These are phyloP conservation scores for Plagodis dolabraria DNA, from an alignment of 2,888 invertebrate genomes.

Conservation along the genomic window DNA sequence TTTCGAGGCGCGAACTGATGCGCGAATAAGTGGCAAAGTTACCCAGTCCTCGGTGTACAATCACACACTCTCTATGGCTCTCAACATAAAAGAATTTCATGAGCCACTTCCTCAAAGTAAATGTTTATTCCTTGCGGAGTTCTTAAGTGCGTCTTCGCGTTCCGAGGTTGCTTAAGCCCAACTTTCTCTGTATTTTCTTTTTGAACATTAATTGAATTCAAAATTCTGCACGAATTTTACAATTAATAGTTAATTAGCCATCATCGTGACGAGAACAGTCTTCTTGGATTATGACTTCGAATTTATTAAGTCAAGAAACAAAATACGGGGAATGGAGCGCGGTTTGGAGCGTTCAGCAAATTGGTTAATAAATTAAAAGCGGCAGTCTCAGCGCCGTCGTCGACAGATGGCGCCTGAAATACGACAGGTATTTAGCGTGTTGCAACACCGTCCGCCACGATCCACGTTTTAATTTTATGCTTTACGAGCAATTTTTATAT, in stretches of 20 bases:
- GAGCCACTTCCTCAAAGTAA: constrained; percentile 40
- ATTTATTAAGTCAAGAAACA: constrained; percentile 82
- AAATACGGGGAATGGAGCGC: constrained; percentile 69
- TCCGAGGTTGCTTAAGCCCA: constrained; percentile 23
- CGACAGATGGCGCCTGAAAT: constrained; percentile 82
- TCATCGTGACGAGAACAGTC: constrained; percentile 60
- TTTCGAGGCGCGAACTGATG: constrained; percentile 48
- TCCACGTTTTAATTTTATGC: constrained; percentile 81
- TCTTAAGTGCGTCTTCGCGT: constrained; percentile 36
- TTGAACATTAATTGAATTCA: constrained; percentile 36
- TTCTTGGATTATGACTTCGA: constrained; percentile 72
- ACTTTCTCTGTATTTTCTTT: constrained; percentile 24
- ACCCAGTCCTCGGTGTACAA: constrained; percentile 49
- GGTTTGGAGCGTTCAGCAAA: constrained; percentile 78
- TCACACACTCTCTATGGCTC: constrained; percentile 42
- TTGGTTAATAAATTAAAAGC: constrained; percentile 84
- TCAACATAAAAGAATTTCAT: constrained; percentile 42
- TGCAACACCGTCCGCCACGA: constrained; percentile 78
- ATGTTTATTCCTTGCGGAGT: constrained; percentile 39
- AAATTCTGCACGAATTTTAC: constrained; percentile 38
- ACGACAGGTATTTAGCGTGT: constrained; percentile 84
- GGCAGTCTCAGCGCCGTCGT: constrained; percentile 80
- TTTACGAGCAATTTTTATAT: constrained; percentile 82
- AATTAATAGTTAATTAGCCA: constrained; percentile 53
- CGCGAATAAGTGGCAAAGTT: constrained; percentile 57